Base-by-base conservation (phyloP, 2,797 vertebrate genomes). In the Microctenopoma lineatum region DNA sequence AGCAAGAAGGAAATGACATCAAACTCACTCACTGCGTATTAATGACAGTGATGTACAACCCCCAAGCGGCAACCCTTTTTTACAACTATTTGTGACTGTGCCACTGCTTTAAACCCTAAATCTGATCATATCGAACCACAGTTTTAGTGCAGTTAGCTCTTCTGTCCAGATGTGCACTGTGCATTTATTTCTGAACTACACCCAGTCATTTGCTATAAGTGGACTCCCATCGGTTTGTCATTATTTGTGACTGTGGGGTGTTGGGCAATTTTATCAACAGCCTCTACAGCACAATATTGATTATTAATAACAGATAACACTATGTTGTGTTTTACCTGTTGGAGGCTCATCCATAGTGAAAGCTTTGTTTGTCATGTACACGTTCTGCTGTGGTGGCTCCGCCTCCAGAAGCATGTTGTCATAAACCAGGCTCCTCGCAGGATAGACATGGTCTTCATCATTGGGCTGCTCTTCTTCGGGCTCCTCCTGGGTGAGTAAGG, bases 311-410 rank as follows among this genome's bases (percentile, higher is more conserved):
- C 14, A n/a, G 12, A 32, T 85, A 50, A 36, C 4, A 13, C n/a
- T 38, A 55, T 68, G 39, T 58, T 1, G 38, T 67, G 48, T 7
- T 59, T 21, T 92, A 98, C 97, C 96, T 58, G 93, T 56, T 66
- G 88, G 90, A 0, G 94, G 92, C 62, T 97, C 96, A 0, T 98
- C 96, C 95, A 96, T 92, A 14, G 94, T 94, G 81, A 97, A 97
- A 0, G 95, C 96, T 82, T 95, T 96, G 89, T 98, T 98, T 83
- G 97, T 96, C 71, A 96, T 86, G 4, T 95, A 95, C 86, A 95
- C 32, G 15, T 75, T 87, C 14, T 85, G 94, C 65, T 93, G 89
- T 10, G 83, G 87, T 57, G 47, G 51, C 29, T 71, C 87, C 1
- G 93, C 92, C 75, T 96, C 94, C 73, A 95, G 96, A 15, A 95